Base-by-base conservation (phyloP, 2,888 invertebrate genomes). In the Cataglyphis livida region DNA sequence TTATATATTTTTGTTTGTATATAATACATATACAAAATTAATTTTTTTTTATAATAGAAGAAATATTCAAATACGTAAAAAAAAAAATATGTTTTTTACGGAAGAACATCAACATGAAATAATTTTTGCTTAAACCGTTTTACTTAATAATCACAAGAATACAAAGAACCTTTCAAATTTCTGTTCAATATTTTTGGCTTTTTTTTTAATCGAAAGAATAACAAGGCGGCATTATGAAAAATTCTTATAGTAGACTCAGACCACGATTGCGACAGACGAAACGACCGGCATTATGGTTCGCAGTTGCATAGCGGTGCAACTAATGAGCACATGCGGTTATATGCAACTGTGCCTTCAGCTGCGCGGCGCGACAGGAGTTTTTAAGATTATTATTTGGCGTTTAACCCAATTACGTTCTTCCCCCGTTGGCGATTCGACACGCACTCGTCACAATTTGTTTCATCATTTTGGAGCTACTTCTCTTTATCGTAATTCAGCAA, bases 351-450 rank as follows among this genome's bases (percentile, higher is more conserved):
- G 59, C 51, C 59, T 65, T 76, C 81, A 76, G 68, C 82, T 59
- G 62, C 48, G 10, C 54, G 51, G 3, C 61, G 35, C 70, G 15
- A 28, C 38, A 59, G 28, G 54, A 65, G 51, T 71, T 64, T 48
- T 48, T 75, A 61, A 81, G 66, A 68, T 83, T 82, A 75, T 87
- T 87, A 84, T 81, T 86, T 71, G 70, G 73, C 74, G 64, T 85
- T 89, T 87, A 87, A 89, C 85, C 89, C 82, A 87, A 85, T 89
- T 89, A 82, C 83, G 59, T 65, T 73, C 82, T 85, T 86, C 6
- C 9, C 70, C 57, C 48, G 66, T 32, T 18, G 15, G 25, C 28
- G 21, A n/a, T 51, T 32, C 74, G 32, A 12, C 44, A n/a, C 76
- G 61, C n/a, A 62, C 48, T 35, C 62, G 64, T 32, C 65, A 83